Evolutionary conservation across 2,888 invertebrate genomes (phyloP).

Genomic region (Stomorhina lunata): DNA sequence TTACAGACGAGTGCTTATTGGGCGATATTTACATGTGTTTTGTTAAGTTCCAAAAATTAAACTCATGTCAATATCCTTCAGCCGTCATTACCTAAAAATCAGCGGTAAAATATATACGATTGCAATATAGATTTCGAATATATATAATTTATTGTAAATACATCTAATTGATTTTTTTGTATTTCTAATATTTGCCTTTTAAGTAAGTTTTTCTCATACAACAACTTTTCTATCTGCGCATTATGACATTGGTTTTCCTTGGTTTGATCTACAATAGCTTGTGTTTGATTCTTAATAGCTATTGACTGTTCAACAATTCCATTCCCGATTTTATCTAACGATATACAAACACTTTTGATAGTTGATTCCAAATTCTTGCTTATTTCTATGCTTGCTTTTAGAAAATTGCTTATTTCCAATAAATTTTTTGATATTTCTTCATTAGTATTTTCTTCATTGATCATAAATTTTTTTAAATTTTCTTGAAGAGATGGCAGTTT

Average conservation of each 20-base stretch:
- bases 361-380: not conserved
- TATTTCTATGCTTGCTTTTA: not conserved
- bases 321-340: not conserved
- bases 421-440: slow-evolving; percentile 1
- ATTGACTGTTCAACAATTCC: not conserved
- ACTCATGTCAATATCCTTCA: too few relatives aligned
- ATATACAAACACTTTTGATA: not conserved
- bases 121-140: too few relatives aligned
- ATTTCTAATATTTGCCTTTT: not conserved
- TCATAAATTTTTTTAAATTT: not conserved
- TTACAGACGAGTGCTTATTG: too few relatives aligned
- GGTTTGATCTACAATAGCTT: not conserved
- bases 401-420: not conserved
- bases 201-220: not conserved
- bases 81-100: too few relatives aligned
- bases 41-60: too few relatives aligned
- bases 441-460: not conserved
- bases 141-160: too few relatives aligned
- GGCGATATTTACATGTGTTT: too few relatives aligned
- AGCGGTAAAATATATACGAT: too few relatives aligned
- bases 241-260: not conserved
- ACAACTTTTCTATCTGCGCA: not conserved
- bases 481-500: not conserved
- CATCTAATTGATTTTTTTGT: not conserved
- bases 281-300: not conserved